Evolutionary conservation across 2,113 vertebrate genomes (phyloP).

Genomic region (Eublepharis macularius): DNA sequence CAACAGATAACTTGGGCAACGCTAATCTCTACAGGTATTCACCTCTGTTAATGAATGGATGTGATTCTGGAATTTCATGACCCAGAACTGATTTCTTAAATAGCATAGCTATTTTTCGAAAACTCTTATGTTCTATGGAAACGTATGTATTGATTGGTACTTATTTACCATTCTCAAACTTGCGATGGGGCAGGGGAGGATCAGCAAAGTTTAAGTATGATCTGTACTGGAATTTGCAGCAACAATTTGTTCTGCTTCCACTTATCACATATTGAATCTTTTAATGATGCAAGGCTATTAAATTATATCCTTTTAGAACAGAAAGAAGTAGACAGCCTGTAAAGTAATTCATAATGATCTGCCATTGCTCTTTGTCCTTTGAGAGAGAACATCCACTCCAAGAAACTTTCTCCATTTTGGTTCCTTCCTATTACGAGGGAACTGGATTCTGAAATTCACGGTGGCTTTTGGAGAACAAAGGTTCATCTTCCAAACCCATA

Average conservation of each 20-base stretch:
- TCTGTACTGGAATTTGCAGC: background rate
- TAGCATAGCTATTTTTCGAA: background rate
- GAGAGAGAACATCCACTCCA: fast-evolving
- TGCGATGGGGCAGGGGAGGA: background rate
- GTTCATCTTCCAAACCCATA: background rate
- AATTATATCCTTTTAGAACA: background rate
- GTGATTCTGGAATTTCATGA: background rate
- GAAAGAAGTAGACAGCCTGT: background rate
- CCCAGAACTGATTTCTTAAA: background rate
- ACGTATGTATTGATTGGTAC: background rate
- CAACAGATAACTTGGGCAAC: background rate
- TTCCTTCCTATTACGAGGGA: background rate
- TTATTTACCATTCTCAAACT: background rate
- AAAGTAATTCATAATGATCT: background rate
- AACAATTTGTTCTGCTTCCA: background rate
- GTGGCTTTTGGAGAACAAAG: background rate
- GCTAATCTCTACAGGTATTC: slow-evolving; percentile 16
- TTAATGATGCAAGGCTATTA: background rate
- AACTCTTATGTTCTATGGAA: background rate
- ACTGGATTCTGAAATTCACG: background rate
- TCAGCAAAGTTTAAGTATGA: slow-evolving; percentile 4
- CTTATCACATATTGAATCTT: background rate
- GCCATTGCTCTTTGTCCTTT: background rate
- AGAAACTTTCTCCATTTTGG: slow-evolving; percentile 5
- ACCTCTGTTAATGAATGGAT: slow-evolving; percentile 12